Base-by-base conservation (phyloP, 2,888 invertebrate species). In the Osmoderma eremita region DNA sequence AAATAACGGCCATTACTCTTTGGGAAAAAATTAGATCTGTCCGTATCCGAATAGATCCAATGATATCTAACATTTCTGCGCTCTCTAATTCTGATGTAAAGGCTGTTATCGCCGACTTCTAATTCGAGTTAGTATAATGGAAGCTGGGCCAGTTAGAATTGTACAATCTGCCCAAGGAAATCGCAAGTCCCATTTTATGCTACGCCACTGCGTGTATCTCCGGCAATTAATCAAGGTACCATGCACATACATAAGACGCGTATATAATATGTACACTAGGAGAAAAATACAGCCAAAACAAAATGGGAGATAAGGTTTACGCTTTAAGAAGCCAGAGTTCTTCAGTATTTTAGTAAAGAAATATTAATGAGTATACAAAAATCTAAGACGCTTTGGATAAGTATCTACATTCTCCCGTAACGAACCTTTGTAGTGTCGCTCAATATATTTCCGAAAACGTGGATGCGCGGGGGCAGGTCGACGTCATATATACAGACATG, bases 1-100 rank as follows among this genome's bases (percentile, higher is more conserved):
- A 51, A 51, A 51, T 51, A 51, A 51, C 13, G 50, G 13, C 22
- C 2, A 50, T 30, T 51, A 51, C 24, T 51, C 50, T 51, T 30
- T 24, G 24, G 13, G 13, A 30, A 50, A 50, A 50, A 51, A 51
- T 22, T 51, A 13, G n/a, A 20, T 24, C n/a, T 12, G 12, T 51
- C 50, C 22, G 24, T n/a, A 30, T 22, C 50, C 13, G 24, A 51
- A 51, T 51, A 51, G 50, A 51, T 24, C 24, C 50, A 22, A 51
- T 30, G 50, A 51, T 51, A 51, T 51, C 50, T n/a, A 30, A 13
- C 13, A n/a, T 13, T 51, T 15, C 3, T 30, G 20, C 13, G 20
- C 20, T 13, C 30, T 13, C 30, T 51, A 51, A 22, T 30, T 51
- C 50, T 51, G 30, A 51, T 51, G n/a, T 30, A 30, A 30, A 51